These are phyloP conservation scores for Dione juno DNA, from an alignment of 2,888 invertebrate genomes.

Conservation along the genomic window DNA sequence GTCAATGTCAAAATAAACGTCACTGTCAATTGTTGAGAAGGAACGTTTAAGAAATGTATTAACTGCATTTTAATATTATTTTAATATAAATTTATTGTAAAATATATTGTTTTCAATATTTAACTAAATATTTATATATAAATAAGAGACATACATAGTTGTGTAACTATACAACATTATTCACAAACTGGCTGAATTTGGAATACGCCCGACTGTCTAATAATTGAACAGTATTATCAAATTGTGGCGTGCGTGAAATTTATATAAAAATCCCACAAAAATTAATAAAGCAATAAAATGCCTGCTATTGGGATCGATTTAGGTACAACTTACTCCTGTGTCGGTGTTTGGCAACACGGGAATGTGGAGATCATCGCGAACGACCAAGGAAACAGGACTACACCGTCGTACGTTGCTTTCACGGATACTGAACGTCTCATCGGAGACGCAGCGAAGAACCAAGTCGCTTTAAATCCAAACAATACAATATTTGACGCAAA, in stretches of 20 bases:
- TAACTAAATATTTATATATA: too few relatives aligned
- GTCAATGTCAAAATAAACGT: not conserved
- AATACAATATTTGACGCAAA: constrained; percentile 92
- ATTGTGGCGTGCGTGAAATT: not conserved
- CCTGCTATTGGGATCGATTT: constrained; percentile 81
- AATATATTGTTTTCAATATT: too few relatives aligned
- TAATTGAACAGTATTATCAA: not conserved
- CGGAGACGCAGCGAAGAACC: constrained; percentile 88
- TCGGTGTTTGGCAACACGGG: constrained; percentile 83
- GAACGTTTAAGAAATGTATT: not conserved
- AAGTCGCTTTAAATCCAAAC: constrained; percentile 87
- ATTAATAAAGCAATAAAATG: constrained; percentile 55
- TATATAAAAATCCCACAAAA: constrained; percentile 26
- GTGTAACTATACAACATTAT: too few relatives aligned
- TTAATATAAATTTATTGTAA: too few relatives aligned
- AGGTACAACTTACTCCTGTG: constrained; percentile 82
- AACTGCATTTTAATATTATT: too few relatives aligned
- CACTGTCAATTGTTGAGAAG: not conserved
- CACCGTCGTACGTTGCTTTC: constrained; percentile 89
- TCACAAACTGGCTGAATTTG: not conserved
- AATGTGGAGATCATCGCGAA: constrained; percentile 89
- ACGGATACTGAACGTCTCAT: constrained; percentile 85
- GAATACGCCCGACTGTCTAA: not conserved
- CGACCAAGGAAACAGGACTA: constrained; percentile 87
- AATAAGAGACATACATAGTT: too few relatives aligned